Evolutionary conservation across 2,113 vertebrate species (phyloP), one percentile per base, ranked within the genome.

Genomic region (Triplophysa dalaica): DNA sequence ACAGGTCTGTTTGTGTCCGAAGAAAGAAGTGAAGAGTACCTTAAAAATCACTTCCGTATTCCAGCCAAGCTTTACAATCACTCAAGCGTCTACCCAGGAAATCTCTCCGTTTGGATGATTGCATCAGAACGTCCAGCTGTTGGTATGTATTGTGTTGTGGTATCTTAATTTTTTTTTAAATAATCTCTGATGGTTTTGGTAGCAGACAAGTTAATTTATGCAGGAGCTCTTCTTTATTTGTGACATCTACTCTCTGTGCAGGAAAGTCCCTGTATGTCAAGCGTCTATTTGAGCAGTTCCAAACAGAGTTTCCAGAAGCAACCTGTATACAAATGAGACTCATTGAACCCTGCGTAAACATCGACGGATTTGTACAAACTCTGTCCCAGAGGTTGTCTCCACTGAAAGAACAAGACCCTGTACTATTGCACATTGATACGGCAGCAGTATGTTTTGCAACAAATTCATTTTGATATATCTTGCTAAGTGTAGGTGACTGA

Each of bases 191-290:
- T 50, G 48, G 16, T 21, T 58, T 58, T 58, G 19, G 50, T 58
- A 58, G 9, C 19, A 56, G 52, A 56, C 16, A 58, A 58, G 54
- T 4, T 10, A 58, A 10, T n/a, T 56, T 0, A 41, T 41, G 29
- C 17, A 33, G 9, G 52, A 6, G n/a, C 4, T 56, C 11, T n/a
- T n/a, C 21, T 70, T 33, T 50, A 6, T 79, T 70, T 43, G 8
- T 19, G 14, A 70, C 33, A 38, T 29, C 19, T 21, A 63, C 16
- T 48, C 0, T 65, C 6, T 64, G n/a, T 1, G 70, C 63, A 93
- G 93, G 93, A 16, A 94, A 93, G 82, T 94, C 93, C 0, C 88
- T 94, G 17, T 92, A 87, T 43, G 88, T 93, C 75, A 84, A 87
- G 54, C 85, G 88, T 41, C 87, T 93, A 82, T 89, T 91, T 84